These are phyloP conservation scores for Cactoblastis cactorum DNA, from an alignment of 2,888 invertebrate genomes.

Conservation along the genomic window DNA sequence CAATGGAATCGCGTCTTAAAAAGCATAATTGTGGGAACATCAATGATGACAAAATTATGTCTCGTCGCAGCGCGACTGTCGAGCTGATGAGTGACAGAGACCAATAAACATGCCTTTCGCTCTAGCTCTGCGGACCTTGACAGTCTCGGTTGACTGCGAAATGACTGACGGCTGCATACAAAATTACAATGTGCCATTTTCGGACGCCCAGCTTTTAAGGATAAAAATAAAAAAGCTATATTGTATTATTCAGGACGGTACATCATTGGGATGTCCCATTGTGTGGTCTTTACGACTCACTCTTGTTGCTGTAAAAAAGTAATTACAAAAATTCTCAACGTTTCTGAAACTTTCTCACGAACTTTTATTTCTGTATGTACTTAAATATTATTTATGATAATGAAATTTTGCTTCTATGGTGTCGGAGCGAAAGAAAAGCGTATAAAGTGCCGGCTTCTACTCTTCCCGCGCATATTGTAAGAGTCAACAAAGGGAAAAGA, in stretches of 20 bases:
- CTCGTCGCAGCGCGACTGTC: not conserved
- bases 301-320: not conserved
- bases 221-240: constrained; percentile 5
- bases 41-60: constrained; percentile 24
- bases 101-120: not conserved
- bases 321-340: not conserved
- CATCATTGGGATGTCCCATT: constrained; percentile 5
- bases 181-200: constrained; percentile 36
- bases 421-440: too few species aligned
- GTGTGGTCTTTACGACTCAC: constrained; percentile 4
- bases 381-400: too few species aligned
- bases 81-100: constrained; percentile 10
- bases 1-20: not conserved
- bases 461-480: too few species aligned
- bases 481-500: too few species aligned
- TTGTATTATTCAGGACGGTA: constrained; percentile 3
- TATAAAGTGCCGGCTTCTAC: too few species aligned
- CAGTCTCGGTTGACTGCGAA: constrained; percentile 19
- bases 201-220: constrained; percentile 12
- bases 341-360: not conserved
- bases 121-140: constrained; percentile 12
- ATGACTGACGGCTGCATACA: constrained; percentile 30
- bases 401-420: too few species aligned
- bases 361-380: too few species aligned
- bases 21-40: constrained; percentile 31